Percentiles rank a stretch among this genome's conserved stretches.
These are phyloP conservation scores for Proteles cristata DNA, from an alignment of 2,113 vertebrate species.

Conservation along the genomic window DNA sequence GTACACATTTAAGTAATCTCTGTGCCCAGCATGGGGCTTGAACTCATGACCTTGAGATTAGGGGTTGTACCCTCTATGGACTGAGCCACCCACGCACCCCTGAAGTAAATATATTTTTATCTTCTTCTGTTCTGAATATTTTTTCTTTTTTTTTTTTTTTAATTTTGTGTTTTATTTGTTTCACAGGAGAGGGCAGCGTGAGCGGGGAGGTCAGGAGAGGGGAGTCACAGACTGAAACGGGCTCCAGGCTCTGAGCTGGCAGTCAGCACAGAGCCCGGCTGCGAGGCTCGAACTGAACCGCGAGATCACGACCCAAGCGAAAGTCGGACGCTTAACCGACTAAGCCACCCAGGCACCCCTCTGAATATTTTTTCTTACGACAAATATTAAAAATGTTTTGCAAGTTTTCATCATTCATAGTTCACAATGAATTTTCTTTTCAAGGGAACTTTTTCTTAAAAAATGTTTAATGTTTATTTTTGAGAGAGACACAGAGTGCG, in stretches of 20 bases:
- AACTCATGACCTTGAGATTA: not conserved
- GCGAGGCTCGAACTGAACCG: too few species aligned
- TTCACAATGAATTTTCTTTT: not conserved
- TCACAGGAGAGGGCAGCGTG: too few species aligned
- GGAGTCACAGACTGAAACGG: too few species aligned
- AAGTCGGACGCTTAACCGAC: too few species aligned
- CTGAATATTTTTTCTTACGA: not conserved
- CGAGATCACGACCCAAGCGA: too few species aligned
- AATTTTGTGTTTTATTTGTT: too few species aligned
- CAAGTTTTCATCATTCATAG: constrained; percentile 18
- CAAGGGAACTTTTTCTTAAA: not conserved
- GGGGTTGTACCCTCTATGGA: not conserved
- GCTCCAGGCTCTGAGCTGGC: too few species aligned
- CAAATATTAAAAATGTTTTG: not conserved
- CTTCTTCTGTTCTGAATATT: not conserved
- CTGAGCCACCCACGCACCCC: not conserved
- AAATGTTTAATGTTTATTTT: too few species aligned
- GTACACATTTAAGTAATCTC: not conserved
- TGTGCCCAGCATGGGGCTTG: not conserved
- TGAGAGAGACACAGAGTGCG: too few species aligned
- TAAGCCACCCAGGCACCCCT: not conserved
- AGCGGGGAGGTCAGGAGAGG: too few species aligned
- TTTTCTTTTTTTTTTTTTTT: constrained; percentile 45
- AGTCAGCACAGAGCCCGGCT: too few species aligned
- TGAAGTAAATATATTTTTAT: not conserved